Conservation (phyloP, 2,113 vertebrate species). For the Syrrhaptes paradoxus region DNA sequence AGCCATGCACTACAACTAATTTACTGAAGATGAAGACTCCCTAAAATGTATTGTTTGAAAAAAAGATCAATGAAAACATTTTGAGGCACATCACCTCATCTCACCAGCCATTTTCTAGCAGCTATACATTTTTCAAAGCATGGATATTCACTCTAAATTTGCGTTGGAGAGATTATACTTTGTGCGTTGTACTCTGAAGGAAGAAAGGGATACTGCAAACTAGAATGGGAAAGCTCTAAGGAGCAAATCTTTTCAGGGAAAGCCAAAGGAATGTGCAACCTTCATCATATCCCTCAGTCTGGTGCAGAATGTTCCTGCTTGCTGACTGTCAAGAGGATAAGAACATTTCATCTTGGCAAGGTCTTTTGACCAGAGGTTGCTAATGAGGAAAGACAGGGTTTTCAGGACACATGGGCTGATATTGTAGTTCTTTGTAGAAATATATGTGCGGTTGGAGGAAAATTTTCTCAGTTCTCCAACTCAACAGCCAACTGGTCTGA, state of each 20-base stretch:
- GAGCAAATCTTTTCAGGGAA: neutral
- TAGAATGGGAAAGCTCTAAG: neutral
- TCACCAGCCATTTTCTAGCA: neutral
- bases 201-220: neutral
- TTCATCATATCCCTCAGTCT: neutral
- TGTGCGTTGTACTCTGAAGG: neutral
- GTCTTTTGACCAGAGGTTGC: neutral
- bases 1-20: neutral
- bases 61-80: neutral
- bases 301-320: neutral
- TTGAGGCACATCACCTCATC: neutral
- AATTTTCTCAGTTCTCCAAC: neutral
- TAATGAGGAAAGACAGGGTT: neutral
- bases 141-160: neutral
- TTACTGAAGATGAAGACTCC: neutral
- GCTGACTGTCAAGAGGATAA: neutral
- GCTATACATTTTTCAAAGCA: neutral
- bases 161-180: neutral
- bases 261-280: neutral
- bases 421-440: neutral
- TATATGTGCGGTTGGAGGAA: neutral
- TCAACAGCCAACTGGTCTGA: neutral
- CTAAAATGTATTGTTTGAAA: neutral
- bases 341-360: neutral
- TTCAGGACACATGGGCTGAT: neutral